phyloP scores from a whole-genome alignment of 2,888 invertebrate species.

The Sepioteuthis lessoniana region DNA sequence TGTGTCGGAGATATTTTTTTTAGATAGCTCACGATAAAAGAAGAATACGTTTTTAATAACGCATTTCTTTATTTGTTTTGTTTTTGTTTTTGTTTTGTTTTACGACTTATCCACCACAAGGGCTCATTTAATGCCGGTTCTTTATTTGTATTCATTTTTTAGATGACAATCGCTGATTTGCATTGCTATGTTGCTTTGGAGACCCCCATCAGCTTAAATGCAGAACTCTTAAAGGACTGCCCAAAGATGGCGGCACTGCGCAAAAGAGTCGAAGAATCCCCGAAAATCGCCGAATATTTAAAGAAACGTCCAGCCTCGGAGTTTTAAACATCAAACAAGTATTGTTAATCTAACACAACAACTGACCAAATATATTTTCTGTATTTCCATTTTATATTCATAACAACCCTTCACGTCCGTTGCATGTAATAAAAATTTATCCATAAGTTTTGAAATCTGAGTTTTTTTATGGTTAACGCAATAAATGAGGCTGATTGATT shows the following conservation, averaged over 20 bases:
- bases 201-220: neutral
- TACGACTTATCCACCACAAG: too few relatives aligned
- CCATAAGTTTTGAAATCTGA: too few relatives aligned
- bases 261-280: neutral
- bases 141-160: neutral
- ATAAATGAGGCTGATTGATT: too few relatives aligned
- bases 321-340: neutral
- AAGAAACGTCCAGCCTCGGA: neutral
- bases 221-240: neutral
- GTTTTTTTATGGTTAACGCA: too few relatives aligned
- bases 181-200: neutral
- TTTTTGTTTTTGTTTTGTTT: too few relatives aligned
- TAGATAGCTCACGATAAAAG: too few relatives aligned
- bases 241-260: neutral
- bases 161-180: conserved; percentile 24
- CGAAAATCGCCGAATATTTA: neutral
- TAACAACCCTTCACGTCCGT: neutral
- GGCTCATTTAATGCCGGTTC: too few relatives aligned
- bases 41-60: too few relatives aligned
- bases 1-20: too few relatives aligned
- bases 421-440: neutral
- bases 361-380: neutral
- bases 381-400: neutral
- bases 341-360: neutral
- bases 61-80: too few relatives aligned